Conservation (phyloP, 2,888 invertebrate genomes). For the Microplitis deprimator region DNA sequence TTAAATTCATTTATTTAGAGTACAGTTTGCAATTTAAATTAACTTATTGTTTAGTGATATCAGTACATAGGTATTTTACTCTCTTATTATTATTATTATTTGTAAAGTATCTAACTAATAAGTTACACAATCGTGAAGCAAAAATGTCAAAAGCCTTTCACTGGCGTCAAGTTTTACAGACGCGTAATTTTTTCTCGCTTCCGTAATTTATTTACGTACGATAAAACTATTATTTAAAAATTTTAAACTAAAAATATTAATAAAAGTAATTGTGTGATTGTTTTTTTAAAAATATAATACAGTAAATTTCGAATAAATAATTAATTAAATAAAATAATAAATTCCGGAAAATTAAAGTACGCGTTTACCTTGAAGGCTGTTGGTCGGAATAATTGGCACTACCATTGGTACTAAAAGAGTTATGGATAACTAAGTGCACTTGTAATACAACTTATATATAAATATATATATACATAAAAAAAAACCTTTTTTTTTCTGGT, state of each 20-base stretch:
- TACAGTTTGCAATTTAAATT: neutral
- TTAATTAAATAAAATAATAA: neutral
- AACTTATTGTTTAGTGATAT: neutral
- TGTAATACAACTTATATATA: neutral
- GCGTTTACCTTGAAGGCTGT: constrained; percentile 64
- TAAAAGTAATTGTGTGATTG: no score
- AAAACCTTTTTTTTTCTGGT: constrained; percentile 64
- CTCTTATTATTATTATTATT: neutral
- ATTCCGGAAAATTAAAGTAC: constrained; percentile 30
- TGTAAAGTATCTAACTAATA: neutral
- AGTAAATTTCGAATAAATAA: constrained; percentile 47
- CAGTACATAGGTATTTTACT: neutral
- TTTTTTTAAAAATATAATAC: no score
- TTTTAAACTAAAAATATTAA: no score
- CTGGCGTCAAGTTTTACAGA: constrained; percentile 62
- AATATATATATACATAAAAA: neutral
- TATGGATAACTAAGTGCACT: constrained; percentile 12
- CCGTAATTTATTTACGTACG: neutral
- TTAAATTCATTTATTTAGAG: neutral
- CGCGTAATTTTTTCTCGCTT: constrained; percentile 41
- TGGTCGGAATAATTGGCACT: constrained; percentile 58
- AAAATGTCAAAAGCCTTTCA: constrained; percentile 62
- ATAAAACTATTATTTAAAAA: neutral
- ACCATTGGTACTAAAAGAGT: constrained; percentile 63
- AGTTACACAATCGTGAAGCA: constrained; percentile 58